These are phyloP conservation scores for Eutrigla gurnardus DNA, from an alignment of 2,797 vertebrate species.

Conservation along the genomic window DNA sequence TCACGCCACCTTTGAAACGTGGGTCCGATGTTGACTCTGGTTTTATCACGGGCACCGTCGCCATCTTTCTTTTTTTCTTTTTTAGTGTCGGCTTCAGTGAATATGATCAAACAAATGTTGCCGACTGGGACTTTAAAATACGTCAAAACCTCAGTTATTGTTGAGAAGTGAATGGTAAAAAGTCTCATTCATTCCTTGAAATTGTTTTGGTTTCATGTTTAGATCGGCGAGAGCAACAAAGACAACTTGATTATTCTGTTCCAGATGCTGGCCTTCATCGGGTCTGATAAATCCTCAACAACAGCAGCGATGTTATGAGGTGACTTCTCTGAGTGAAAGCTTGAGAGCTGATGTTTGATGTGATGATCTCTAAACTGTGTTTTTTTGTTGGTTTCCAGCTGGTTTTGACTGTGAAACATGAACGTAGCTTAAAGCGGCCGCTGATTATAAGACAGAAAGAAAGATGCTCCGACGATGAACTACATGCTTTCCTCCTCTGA, in stretches of 20 bases:
- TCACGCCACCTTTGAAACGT: no score
- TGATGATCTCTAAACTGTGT: not conserved
- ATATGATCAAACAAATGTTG: no score
- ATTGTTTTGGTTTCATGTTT: not conserved
- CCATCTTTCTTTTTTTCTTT: no score
- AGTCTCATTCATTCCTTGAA: not conserved
- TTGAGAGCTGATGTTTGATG: not conserved
- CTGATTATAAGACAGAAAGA: slow-evolving; percentile 15
- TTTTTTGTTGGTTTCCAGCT: slow-evolving; percentile 17
- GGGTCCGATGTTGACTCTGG: no score
- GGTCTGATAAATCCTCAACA: not conserved
- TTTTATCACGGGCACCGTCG: no score
- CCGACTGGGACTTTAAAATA: no score
- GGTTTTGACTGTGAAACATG: slow-evolving; percentile 20
- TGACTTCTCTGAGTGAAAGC: not conserved
- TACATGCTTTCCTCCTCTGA: slow-evolving; percentile 34
- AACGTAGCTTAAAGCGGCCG: slow-evolving; percentile 5
- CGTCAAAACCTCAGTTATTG: not conserved
- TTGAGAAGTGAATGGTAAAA: not conserved
- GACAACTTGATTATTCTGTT: not conserved
- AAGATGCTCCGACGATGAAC: slow-evolving; percentile 43
- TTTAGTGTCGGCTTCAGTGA: no score
- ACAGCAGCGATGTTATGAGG: not conserved
- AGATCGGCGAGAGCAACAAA: not conserved
- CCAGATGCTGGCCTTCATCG: not conserved